Percentiles rank a stretch among this genome's conserved stretches.
These are phyloP conservation scores for Drosophila pullipes DNA, from an alignment of 2,888 invertebrate species.

Conservation along the genomic window DNA sequence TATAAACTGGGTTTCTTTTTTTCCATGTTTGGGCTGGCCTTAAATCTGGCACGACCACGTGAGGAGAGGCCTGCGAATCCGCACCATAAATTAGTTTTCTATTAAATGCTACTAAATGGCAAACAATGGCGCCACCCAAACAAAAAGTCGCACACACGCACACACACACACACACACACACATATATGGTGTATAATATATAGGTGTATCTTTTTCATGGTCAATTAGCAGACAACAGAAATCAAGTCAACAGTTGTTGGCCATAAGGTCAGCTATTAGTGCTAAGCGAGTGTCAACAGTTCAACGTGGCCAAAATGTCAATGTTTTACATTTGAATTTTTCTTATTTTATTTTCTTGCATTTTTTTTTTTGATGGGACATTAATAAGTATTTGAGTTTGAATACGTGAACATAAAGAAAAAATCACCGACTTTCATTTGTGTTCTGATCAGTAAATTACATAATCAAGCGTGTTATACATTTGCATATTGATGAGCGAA, in stretches of 20 bases:
- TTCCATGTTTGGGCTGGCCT: constrained; percentile 22
- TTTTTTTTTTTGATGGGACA: constrained; percentile 24
- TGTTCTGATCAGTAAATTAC: constrained; percentile 55
- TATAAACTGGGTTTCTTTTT: constrained; percentile 26
- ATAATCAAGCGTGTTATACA: constrained; percentile 59
- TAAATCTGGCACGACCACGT: constrained; percentile 40
- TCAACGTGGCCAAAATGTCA: constrained; percentile 66
- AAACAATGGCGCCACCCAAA: constrained; percentile 74
- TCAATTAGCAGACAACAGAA: constrained; percentile 75
- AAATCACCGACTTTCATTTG: constrained; percentile 12
- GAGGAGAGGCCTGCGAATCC: constrained; percentile 57
- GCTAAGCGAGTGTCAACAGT: constrained; percentile 61
- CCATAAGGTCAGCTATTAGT: constrained; percentile 60
- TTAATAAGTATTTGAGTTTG: constrained; percentile 60
- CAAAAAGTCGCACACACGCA: constrained; percentile 40
- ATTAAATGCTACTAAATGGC: constrained; percentile 75
- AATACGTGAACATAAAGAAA: constrained; percentile 36
- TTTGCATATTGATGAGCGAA: constrained; percentile 78
- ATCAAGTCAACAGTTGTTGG: constrained; percentile 56
- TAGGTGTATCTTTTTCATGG: constrained; percentile 59
- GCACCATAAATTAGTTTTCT: constrained; percentile 71
- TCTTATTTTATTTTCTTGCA: background rate
- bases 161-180: constrained; percentile 21
- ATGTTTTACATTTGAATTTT: constrained; percentile 23
- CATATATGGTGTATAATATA: background rate